Percentiles rank a stretch among this genome's conserved stretches.
Conservation (phyloP, 1,140 invertebrate genomes). For the Chrysoperla carnea region DNA sequence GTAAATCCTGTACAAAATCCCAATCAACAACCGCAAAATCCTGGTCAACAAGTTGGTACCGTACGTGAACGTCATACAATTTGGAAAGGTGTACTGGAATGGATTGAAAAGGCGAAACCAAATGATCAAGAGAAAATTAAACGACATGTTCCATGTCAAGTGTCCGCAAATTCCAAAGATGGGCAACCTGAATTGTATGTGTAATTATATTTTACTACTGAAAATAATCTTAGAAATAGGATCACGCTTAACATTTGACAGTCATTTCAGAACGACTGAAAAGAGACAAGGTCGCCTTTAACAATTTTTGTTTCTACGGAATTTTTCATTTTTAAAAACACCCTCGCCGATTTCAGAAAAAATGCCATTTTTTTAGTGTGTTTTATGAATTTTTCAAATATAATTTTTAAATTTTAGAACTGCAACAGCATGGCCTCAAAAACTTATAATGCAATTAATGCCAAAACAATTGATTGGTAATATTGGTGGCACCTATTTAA, state of each 20-base stretch:
- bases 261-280: no score
- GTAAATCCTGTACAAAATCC: conserved; percentile 9
- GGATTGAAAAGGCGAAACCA: conserved; percentile 72
- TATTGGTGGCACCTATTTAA: conserved; percentile 70
- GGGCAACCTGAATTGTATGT: conserved; percentile 69
- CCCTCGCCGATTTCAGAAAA: no score
- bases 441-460: conserved; percentile 85
- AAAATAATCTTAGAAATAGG: no score
- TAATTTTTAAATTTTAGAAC: conserved; percentile 34
- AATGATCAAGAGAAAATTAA: conserved; percentile 58
- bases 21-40: conserved; percentile 13
- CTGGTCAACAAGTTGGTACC: conserved; percentile 9
- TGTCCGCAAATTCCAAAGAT: conserved; percentile 57
- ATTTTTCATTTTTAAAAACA: no score
- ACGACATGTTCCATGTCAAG: conserved; percentile 67
- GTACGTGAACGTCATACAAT: conserved; percentile 47
- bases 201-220: no score
- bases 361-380: no score
- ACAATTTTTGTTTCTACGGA: no score
- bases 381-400: no score
- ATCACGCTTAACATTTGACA: no score
- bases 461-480: conserved; percentile 77
- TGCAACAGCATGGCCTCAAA: conserved; percentile 81
- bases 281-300: no score
- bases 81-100: conserved; percentile 77